Conservation (phyloP, 2,888 invertebrate species). For the Hemistola chrysoprasaria region DNA sequence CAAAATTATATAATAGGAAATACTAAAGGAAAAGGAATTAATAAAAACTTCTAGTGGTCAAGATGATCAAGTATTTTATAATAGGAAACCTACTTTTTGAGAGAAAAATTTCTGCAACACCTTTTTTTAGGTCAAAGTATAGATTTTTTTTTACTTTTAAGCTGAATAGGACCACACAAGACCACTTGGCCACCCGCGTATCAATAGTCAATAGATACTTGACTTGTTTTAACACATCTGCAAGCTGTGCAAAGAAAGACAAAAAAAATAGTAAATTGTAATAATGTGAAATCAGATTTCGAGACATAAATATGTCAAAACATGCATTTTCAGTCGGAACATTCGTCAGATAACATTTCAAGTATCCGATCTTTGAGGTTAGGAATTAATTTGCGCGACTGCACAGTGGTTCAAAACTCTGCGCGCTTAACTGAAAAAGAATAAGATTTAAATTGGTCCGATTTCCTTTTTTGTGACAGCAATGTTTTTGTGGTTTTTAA, state of each 20-base stretch:
- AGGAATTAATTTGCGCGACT: constrained; percentile 18
- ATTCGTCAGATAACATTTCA: constrained; percentile 30
- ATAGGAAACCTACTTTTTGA: constrained; percentile 8
- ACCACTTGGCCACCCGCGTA: constrained; percentile 24
- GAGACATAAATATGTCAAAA: constrained; percentile 40
- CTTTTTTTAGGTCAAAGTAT: neutral
- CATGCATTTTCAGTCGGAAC: constrained; percentile 27
- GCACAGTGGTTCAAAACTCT: constrained; percentile 11
- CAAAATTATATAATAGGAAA: no score
- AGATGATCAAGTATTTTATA: neutral
- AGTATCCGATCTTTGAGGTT: constrained; percentile 27
- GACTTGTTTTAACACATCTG: constrained; percentile 23
- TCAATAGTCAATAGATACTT: constrained; percentile 15
- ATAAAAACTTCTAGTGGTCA: no score
- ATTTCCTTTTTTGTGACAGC: constrained; percentile 21
- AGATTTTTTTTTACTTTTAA: constrained; percentile 14
- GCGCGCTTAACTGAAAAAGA: constrained; percentile 15
- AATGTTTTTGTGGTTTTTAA: constrained; percentile 46
- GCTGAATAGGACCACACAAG: constrained; percentile 27
- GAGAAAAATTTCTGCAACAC: constrained; percentile 13
- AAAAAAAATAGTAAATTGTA: constrained; percentile 1
- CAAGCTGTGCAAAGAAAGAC: constrained; percentile 5
- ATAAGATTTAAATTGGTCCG: constrained; percentile 36
- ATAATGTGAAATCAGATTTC: constrained; percentile 9
- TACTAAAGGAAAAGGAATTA: no score